Evolutionary conservation across 2,888 invertebrate species (phyloP), one percentile per base, ranked within the genome.

Genomic region (Helicoverpa assulta): DNA sequence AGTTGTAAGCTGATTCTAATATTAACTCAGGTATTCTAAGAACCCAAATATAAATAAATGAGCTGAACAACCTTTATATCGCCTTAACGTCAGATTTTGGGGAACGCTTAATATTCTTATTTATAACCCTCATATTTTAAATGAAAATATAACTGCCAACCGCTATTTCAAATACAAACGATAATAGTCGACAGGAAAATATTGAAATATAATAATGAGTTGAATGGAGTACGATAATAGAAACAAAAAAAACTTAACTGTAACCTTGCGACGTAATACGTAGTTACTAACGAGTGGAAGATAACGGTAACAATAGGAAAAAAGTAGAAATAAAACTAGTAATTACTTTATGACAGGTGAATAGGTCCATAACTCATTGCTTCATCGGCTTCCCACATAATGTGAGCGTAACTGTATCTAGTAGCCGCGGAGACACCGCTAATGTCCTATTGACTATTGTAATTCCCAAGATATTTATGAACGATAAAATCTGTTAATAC

Each of bases 1-100:
- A 86, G 83, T 80, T 80, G 76, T 83, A 82, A 78, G 71, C 70
- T 61, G 83, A 84, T 79, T 80, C 79, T 84, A 83, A 89, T 87
- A 88, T 83, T 79, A 80, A 75, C 33, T 72, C 75, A 72, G 26
- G 29, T 43, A 61, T 78, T 68, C 50, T 63, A 67, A 67, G 55
- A 65, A 63, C 53, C 62, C 64, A 69, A 64, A 75, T 59, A 81
- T 54, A 67, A 68, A 78, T 74, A 61, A 73, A 80, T 54, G 51
- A 14, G 58, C 56, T 58, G 37, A 66, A 67, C 40, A 50, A 61
- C 56, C 62, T 76, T 66, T 29, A 60, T 65, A 80, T 76, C 67
- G 61, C 40, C 62, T 66, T 70, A 66, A 56, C 14, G 71, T 81
- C 73, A 71, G 66, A 59, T 81, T 66, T 70, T 66, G 71, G 63